Evolutionary conservation across 92 coral and sea anemone genomes (phyloP), one percentile per base, ranked within the genome.

Genomic region (Zoanthus gigantus): DNA sequence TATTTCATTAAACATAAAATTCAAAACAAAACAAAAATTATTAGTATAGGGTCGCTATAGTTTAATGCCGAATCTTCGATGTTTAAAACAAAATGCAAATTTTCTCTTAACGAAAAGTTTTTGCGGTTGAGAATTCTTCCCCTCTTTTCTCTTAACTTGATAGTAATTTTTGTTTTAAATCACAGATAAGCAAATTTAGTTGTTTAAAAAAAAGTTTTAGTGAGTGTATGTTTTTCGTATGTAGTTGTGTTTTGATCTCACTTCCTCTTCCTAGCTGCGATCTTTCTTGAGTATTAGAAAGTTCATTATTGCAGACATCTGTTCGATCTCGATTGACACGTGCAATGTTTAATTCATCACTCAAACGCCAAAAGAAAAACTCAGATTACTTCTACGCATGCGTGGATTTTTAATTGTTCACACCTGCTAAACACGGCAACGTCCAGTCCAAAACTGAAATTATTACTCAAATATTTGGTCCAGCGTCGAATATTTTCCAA

Each of bases 371-470:
- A 81, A 65, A 71, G 52, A 81, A 81, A 63, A 47, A 45, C 75
- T 65, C 63, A 11, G 17, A 53, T 63, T 0, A 12, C 31, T 45
- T 75, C 44, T 86, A 88, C 98, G 98, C 98, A 87, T 78, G 98
- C 90, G 93, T 89, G 46, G 53, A 37, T 72, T 75, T 72, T 82
- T 72, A 72, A 87, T 72, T 44, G 88, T 86, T 78, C 83, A 91
- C 98, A 95, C 98, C 98, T 95, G 98, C 87, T 93, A 86, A 32
- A 31, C 97, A 47, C 88, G 87, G 98, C 98, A 95, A 95, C 98
- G 91, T 65, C 61, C 28, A 67, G 74, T 81, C 45, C 42, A 81
- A 81, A 81, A 81, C 76, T 81, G 47, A 61, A 68, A 67, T 2
- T 81, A 66, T 15, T 45, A 46, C 76, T 37, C 45, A 13, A 71